Percentiles rank a stretch among this genome's conserved stretches.
phyloP scores from a whole-genome alignment of 2,113 vertebrate species.

The Mobula birostris region DNA sequence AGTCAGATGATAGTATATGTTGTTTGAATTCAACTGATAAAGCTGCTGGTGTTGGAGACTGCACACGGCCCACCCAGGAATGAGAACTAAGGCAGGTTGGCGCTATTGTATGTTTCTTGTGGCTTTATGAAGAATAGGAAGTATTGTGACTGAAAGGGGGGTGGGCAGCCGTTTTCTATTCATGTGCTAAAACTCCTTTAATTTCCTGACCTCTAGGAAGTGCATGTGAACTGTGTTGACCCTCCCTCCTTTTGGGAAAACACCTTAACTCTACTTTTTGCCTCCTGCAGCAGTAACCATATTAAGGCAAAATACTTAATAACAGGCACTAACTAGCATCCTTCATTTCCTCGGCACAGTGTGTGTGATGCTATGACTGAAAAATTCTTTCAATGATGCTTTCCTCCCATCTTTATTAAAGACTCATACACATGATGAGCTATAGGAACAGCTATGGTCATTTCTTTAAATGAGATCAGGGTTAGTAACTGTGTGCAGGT shows the following conservation, averaged over 20 bases:
- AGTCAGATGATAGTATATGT: not conserved
- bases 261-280: not conserved
- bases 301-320: not conserved
- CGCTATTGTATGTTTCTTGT: constrained; percentile 10
- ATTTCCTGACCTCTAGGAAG: not conserved
- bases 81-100: constrained; percentile 21
- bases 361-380: not conserved
- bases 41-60: not conserved
- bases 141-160: constrained; percentile 1
- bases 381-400: not conserved
- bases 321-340: not conserved
- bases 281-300: not conserved
- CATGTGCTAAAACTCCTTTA: not conserved
- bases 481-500: not conserved
- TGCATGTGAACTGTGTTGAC: constrained; percentile 3
- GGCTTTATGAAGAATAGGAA: constrained; percentile 27
- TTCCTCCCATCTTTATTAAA: not conserved
- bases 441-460: not conserved
- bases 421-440: not conserved
- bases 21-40: constrained; percentile 32
- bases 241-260: constrained; percentile 8
- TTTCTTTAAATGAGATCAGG: not conserved
- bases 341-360: not conserved
- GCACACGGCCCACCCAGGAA: constrained; percentile 9
- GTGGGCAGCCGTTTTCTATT: not conserved